Percentiles rank a stretch among this genome's conserved stretches.
phyloP scores from a whole-genome alignment of 1,140 invertebrate species.

The Neuroterus valhalla region DNA sequence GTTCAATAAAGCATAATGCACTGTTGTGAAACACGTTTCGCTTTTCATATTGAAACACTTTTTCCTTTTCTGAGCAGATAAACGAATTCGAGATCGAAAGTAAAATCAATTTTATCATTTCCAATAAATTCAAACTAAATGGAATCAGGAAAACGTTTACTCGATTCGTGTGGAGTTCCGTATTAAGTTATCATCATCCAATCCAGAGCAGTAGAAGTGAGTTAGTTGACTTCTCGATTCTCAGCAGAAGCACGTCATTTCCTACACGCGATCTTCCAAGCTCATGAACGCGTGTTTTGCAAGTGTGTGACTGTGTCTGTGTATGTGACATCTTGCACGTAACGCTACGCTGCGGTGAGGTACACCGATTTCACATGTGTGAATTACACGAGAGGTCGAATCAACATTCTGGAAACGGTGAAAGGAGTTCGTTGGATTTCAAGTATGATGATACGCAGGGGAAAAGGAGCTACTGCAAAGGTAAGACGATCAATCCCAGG shows the following conservation, averaged over 20 bases:
- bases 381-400: conserved; percentile 3
- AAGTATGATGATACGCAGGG: conserved; percentile 10
- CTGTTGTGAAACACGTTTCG: too few species aligned
- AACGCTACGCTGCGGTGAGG: neutral
- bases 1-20: too few species aligned
- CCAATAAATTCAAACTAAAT: too few species aligned
- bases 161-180: neutral
- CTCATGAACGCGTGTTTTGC: neutral
- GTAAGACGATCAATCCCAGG: conserved; percentile 8
- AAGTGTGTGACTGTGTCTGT: neutral
- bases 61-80: too few species aligned
- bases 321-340: neutral
- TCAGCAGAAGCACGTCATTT: neutral
- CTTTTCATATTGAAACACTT: too few species aligned
- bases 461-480: conserved; percentile 21
- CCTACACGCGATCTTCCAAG: neutral
- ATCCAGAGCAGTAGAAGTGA: neutral
- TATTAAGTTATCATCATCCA: neutral
- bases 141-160: too few species aligned
- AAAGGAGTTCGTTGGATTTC: conserved; percentile 26
- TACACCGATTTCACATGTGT: conserved; percentile 10
- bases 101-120: too few species aligned
- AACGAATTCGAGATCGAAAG: too few species aligned
- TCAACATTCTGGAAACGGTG: conserved; percentile 15
- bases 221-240: neutral